phyloP scores from a whole-genome alignment of 1,140 invertebrate genomes.

The Brachionus paranguensis region DNA sequence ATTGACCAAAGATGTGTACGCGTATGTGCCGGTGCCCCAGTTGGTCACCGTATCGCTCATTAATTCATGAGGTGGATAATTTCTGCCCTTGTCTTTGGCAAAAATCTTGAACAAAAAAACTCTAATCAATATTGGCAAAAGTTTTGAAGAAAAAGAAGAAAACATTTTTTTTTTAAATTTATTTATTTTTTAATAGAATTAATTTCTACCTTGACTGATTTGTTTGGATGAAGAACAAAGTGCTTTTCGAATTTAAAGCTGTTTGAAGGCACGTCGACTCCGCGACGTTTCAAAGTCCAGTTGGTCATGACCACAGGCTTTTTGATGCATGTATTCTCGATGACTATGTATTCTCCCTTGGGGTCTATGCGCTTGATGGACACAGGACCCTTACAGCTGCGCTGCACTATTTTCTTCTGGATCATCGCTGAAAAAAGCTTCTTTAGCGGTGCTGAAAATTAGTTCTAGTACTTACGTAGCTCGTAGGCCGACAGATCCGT shows the following conservation, averaged over 20 bases:
- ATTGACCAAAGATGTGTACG: constrained; percentile 12
- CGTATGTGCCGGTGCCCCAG: constrained; percentile 36
- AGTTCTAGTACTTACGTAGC: not conserved
- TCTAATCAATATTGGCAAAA: not conserved
- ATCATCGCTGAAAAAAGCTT: constrained; percentile 9
- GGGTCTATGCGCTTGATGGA: constrained; percentile 31
- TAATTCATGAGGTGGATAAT: constrained; percentile 22
- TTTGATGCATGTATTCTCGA: constrained; percentile 40
- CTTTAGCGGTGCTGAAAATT: not conserved
- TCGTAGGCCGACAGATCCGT: not conserved
- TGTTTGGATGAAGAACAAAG: constrained; percentile 35
- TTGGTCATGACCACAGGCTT: constrained; percentile 35
- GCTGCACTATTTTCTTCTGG: constrained; percentile 19
- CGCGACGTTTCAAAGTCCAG: constrained; percentile 21
- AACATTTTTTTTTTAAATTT: not conserved
- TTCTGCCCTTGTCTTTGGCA: constrained; percentile 26
- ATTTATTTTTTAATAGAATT: not conserved
- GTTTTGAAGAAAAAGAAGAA: too few species aligned
- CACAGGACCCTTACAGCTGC: constrained; percentile 15
- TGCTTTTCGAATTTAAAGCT: constrained; percentile 36
- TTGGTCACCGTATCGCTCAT: not conserved
- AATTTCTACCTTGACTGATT: constrained; percentile 5
- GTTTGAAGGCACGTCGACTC: constrained; percentile 34
- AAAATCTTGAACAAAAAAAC: not conserved
- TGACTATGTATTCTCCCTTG: constrained; percentile 27